Evolutionary conservation across 2,113 vertebrate species (phyloP).

Genomic region (Pardalotus punctatus): DNA sequence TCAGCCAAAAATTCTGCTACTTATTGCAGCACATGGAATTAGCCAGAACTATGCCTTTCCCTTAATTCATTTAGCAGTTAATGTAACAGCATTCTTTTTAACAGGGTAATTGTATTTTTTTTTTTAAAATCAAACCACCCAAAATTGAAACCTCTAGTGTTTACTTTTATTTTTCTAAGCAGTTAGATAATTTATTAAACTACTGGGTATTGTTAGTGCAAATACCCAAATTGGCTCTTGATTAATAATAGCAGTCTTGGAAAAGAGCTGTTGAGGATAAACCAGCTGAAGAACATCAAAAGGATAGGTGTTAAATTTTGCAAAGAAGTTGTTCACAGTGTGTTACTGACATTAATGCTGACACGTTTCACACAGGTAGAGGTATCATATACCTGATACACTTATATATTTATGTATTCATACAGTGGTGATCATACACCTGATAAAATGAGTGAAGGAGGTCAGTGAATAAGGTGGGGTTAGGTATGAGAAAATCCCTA

Average conservation of each 20-base stretch:
- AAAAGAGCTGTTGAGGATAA: background rate
- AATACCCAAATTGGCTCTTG: background rate
- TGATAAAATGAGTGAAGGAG: background rate
- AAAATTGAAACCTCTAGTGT: background rate
- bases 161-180: background rate
- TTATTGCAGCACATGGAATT: background rate
- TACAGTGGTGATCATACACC: background rate
- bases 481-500: background rate
- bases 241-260: background rate
- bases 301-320: background rate
- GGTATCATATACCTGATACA: background rate
- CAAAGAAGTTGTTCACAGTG: background rate
- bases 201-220: background rate
- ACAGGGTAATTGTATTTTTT: background rate
- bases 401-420: background rate
- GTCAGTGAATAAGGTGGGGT: background rate
- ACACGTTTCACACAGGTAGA: background rate
- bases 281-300: background rate
- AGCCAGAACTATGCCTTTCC: background rate
- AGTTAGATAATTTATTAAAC: background rate
- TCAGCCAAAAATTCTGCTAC: background rate
- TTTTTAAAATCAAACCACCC: background rate
- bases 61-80: background rate
- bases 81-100: background rate
- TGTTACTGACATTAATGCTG: background rate